Evolutionary conservation across 1,140 invertebrate species (phyloP).

Genomic region (Lutraria rhynchaena): DNA sequence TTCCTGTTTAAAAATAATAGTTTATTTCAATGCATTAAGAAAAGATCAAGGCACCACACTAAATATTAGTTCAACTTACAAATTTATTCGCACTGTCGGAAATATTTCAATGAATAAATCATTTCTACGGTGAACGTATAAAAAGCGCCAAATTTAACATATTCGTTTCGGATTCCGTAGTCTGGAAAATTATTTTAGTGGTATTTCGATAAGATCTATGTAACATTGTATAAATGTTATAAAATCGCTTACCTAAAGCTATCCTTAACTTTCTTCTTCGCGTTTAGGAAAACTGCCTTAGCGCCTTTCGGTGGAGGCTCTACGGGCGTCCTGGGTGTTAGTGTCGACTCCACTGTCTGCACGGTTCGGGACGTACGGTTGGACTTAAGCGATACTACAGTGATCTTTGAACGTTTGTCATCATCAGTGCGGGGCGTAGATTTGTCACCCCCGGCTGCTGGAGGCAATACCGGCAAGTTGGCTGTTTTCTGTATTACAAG

Average conservation of each 20-base stretch:
- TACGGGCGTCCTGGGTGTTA: constrained; percentile 17
- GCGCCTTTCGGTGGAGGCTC: constrained; percentile 9
- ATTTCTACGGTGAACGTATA: too few relatives aligned
- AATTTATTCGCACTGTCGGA: too few relatives aligned
- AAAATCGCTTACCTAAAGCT: constrained; percentile 38
- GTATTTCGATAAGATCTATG: too few relatives aligned
- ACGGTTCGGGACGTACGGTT: constrained; percentile 50
- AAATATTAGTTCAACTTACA: too few relatives aligned
- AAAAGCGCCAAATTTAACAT: too few relatives aligned
- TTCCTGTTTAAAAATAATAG: too few relatives aligned
- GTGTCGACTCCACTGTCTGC: constrained; percentile 37
- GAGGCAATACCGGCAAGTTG: not conserved
- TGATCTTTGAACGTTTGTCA: constrained; percentile 46
- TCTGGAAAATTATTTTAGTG: too few relatives aligned
- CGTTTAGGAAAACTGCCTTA: constrained; percentile 18
- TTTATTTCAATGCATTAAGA: too few relatives aligned
- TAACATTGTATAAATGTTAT: too few relatives aligned
- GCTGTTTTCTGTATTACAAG: not conserved
- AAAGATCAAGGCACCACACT: too few relatives aligned
- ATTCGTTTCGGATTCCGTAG: too few relatives aligned
- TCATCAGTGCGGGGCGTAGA: constrained; percentile 31
- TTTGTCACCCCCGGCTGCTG: not conserved
- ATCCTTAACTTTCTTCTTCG: constrained; percentile 39
- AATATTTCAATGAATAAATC: too few relatives aligned
- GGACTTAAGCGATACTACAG: constrained; percentile 48